phyloP scores from a whole-genome alignment of 2,113 vertebrate genomes.

The Lampris incognitus region DNA sequence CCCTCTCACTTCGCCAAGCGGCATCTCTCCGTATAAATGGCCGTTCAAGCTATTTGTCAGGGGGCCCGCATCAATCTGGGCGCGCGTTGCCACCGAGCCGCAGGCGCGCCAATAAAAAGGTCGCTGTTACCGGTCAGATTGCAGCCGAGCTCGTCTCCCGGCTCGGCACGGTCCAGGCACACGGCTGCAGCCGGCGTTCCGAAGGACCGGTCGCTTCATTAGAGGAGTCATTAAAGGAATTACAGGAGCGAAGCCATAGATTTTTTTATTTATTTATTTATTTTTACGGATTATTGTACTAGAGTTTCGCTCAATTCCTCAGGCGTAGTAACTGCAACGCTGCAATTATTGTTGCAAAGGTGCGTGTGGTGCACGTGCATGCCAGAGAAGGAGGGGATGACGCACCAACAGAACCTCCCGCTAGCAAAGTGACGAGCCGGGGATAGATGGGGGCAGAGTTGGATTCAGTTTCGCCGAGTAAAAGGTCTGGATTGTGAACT shows the following conservation, averaged over 20 bases:
- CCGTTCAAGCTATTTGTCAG: constrained; percentile 69
- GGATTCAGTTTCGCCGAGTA: no score
- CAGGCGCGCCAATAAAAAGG: constrained; percentile 59
- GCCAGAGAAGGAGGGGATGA: no score
- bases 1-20: constrained; percentile 68
- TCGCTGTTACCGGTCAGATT: constrained; percentile 71
- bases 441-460: no score
- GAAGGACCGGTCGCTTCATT: constrained; percentile 77
- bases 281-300: constrained; percentile 67
- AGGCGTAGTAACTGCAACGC: constrained; percentile 51
- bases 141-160: constrained; percentile 71
- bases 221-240: constrained; percentile 78
- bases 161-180: constrained; percentile 49
- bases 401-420: no score
- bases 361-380: no score
- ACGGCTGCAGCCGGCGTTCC: constrained; percentile 61
- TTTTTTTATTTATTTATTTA: no score
- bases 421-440: no score
- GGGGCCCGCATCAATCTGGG: constrained; percentile 76
- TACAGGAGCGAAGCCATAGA: constrained; percentile 63
- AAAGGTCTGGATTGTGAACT: no score
- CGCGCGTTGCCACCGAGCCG: constrained; percentile 63
- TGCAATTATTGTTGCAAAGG: constrained; percentile 6
- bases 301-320: constrained; percentile 61
- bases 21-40: constrained; percentile 74